phyloP scores from a whole-genome alignment of 2,888 invertebrate genomes.

The Hanleya hanleyi region DNA sequence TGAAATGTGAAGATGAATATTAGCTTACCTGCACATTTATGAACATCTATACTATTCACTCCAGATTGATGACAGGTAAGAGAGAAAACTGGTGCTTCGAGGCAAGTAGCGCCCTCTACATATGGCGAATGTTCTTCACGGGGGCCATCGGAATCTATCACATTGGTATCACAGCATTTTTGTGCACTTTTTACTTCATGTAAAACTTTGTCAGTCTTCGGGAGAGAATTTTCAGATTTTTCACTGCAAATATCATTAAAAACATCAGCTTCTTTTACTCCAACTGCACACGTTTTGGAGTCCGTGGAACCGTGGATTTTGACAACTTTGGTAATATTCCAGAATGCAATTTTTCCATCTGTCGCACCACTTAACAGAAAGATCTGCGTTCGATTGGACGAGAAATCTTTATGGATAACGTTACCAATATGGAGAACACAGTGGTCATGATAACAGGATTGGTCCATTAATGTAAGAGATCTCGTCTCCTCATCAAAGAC shows the following conservation, averaged over 20 bases:
- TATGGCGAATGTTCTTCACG: too few relatives aligned
- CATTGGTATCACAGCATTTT: too few relatives aligned
- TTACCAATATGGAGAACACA: conserved; percentile 81
- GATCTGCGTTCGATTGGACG: not conserved
- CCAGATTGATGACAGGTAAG: conserved; percentile 81
- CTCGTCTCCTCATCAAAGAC: not conserved
- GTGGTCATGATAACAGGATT: conserved; percentile 75
- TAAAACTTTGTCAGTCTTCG: not conserved
- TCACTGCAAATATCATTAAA: not conserved
- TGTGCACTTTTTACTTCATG: too few relatives aligned
- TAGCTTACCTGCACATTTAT: conserved; percentile 63
- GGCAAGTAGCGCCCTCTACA: too few relatives aligned
- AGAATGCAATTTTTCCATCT: conserved; percentile 8
- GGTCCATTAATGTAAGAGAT: conserved; percentile 33
- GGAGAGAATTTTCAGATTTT: not conserved
- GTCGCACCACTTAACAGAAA: conserved; percentile 1
- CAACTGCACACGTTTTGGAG: not conserved
- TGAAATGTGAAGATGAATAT: too few relatives aligned
- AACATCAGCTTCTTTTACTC: not conserved
- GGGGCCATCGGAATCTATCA: too few relatives aligned
- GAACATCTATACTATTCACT: conserved; percentile 79
- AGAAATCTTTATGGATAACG: conserved; percentile 48
- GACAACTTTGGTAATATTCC: not conserved
- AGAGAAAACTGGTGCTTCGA: not conserved
- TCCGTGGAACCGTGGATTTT: not conserved